A percentile compares a stretch with the other conserved stretches of the same genome.
These are phyloP conservation scores for Bettongia penicillata DNA, from an alignment of 2,113 vertebrate genomes.

Conservation along the genomic window DNA sequence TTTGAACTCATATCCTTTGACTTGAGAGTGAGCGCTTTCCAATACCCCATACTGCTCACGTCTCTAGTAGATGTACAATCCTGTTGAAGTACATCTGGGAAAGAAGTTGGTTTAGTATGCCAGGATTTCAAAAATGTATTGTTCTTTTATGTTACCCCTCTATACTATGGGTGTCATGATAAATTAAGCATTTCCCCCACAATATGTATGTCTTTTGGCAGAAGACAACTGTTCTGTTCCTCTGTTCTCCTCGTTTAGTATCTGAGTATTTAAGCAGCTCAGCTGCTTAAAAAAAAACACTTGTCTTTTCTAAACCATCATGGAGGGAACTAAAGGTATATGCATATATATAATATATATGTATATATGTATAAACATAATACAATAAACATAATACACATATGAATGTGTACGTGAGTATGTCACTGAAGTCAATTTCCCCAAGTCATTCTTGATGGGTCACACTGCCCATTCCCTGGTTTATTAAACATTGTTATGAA, in stretches of 20 bases:
- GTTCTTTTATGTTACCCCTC: neutral
- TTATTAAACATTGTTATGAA: conserved; percentile 54
- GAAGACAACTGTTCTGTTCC: neutral
- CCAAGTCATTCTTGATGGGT: conserved; percentile 11
- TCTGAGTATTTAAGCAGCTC: neutral
- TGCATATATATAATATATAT: neutral
- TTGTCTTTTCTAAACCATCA: neutral
- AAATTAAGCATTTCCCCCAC: neutral
- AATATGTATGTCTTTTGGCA: neutral
- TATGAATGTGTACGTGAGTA: neutral
- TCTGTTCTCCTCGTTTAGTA: neutral
- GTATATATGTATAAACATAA: no score
- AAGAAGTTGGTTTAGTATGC: neutral
- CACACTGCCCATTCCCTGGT: neutral
- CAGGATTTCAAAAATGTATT: conserved; percentile 15
- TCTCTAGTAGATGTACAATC: neutral
- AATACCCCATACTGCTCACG: neutral
- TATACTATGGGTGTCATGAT: neutral
- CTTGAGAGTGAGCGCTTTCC: neutral
- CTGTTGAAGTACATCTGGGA: conserved; percentile 18
- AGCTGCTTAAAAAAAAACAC: neutral
- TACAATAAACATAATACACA: neutral
- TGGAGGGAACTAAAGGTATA: neutral
- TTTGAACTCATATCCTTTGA: neutral
- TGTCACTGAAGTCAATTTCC: neutral